These are phyloP conservation scores for Pyrocephalus nanus DNA, from an alignment of 2,797 vertebrate genomes.

Conservation along the genomic window DNA sequence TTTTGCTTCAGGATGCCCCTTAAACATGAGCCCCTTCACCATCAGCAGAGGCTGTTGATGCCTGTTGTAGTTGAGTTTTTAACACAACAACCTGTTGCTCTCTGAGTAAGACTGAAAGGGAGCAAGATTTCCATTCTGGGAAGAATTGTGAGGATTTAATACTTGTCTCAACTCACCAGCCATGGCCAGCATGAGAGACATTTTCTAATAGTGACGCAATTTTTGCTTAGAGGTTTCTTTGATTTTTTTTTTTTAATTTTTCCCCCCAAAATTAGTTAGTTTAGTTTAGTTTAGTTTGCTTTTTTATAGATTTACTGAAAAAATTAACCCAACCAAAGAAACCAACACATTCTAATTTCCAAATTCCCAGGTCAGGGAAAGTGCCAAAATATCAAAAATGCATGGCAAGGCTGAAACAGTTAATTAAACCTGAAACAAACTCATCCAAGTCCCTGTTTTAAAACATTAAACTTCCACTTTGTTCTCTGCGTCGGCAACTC, in stretches of 20 bases:
- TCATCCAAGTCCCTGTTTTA: neutral
- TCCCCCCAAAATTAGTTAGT: neutral
- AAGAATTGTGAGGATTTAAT: neutral
- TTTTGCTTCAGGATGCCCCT: neutral
- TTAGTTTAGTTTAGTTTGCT: neutral
- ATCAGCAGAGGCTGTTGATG: neutral
- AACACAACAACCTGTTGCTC: neutral
- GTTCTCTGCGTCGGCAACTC: neutral
- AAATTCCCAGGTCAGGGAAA: neutral
- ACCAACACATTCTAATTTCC: neutral
- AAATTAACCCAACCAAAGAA: neutral
- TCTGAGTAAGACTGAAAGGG: neutral
- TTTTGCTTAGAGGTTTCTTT: neutral
- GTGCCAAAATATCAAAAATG: neutral
- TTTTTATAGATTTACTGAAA: neutral
- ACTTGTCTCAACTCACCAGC: neutral
- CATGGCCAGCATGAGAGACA: neutral
- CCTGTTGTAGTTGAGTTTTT: neutral
- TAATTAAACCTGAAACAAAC: neutral
- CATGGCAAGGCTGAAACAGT: neutral
- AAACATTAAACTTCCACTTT: neutral
- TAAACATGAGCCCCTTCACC: neutral
- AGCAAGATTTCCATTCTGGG: neutral
- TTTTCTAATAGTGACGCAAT: neutral
- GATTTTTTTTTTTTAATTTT: neutral